phyloP scores from a whole-genome alignment of 2,797 vertebrate species.

The Triplophysa yarkandensis region DNA sequence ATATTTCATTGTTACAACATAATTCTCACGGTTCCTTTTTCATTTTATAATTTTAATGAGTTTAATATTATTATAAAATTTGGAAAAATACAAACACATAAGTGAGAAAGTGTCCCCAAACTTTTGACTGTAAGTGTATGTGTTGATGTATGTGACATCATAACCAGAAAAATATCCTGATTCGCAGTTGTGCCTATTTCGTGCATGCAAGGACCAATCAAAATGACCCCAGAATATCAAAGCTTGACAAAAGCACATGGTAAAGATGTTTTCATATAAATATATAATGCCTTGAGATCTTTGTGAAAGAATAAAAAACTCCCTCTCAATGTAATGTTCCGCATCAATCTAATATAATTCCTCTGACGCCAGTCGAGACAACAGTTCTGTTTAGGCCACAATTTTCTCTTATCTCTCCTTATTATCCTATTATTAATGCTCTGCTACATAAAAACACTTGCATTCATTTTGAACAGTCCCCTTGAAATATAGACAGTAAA shows the following conservation, averaged over 20 bases:
- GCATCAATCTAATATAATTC: slow-evolving; percentile 54
- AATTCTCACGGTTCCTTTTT: no score
- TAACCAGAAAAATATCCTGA: background rate
- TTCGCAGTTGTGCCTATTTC: no score
- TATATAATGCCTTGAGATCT: slow-evolving; percentile 25
- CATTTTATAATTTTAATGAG: no score
- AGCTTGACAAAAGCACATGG: slow-evolving; percentile 11
- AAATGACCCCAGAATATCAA: background rate
- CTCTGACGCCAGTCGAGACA: slow-evolving; percentile 54
- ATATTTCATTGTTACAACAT: no score
- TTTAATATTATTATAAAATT: no score
- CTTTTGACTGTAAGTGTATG: slow-evolving; percentile 13
- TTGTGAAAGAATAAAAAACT: slow-evolving; percentile 14
- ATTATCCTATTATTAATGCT: slow-evolving; percentile 61
- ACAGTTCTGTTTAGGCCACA: slow-evolving; percentile 54
- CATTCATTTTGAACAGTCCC: slow-evolving; percentile 47
- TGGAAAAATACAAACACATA: no score
- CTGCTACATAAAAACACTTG: slow-evolving; percentile 52
- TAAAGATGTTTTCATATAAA: slow-evolving; percentile 19
- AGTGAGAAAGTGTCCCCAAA: no score
- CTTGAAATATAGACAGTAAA: slow-evolving; percentile 38
- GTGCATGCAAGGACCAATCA: no score
- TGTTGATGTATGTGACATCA: background rate
- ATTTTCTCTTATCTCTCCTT: slow-evolving; percentile 52
- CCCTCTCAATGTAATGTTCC: slow-evolving; percentile 23